A percentile compares a stretch with the other conserved stretches of the same genome.
Conservation (phyloP, 2,888 invertebrate species). For the Alcis repandata region DNA sequence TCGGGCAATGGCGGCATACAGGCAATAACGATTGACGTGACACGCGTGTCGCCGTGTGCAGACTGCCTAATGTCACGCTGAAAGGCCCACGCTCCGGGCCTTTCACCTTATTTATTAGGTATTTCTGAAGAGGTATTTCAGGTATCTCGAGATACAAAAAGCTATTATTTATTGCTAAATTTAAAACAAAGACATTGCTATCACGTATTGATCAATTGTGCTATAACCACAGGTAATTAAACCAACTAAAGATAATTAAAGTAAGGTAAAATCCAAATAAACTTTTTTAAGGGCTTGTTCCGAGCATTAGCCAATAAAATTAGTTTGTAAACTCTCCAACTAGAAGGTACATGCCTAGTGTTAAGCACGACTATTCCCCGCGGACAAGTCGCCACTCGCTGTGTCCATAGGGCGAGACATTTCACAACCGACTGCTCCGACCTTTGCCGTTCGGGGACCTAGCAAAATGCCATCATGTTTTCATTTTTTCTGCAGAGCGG, state of each 20-base stretch:
- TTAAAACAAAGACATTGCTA: not conserved
- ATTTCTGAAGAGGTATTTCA: conserved; percentile 37
- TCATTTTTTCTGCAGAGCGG: conserved; percentile 73
- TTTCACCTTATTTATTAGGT: conserved; percentile 77
- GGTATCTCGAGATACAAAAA: not conserved
- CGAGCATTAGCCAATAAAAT: no score
- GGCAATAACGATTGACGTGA: conserved; percentile 83
- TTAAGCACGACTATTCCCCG: conserved; percentile 57
- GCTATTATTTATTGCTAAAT: not conserved
- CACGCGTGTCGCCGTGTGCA: conserved; percentile 76
- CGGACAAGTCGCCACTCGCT: conserved; percentile 60
- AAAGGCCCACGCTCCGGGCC: conserved; percentile 66
- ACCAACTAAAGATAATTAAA: no score
- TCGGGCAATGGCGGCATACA: conserved; percentile 73
- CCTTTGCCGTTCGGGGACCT: conserved; percentile 80
- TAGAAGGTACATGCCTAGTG: not conserved
- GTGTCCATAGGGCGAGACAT: conserved; percentile 72
- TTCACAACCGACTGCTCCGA: conserved; percentile 82
- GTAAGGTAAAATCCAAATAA: no score
- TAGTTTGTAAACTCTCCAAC: not conserved
- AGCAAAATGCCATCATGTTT: conserved; percentile 83
- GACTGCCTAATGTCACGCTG: conserved; percentile 78
- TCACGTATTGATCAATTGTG: no score
- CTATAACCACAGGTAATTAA: no score
- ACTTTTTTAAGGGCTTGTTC: no score